These are phyloP conservation scores for Hemicordylus capensis DNA, from an alignment of 2,113 vertebrate species.

Conservation along the genomic window DNA sequence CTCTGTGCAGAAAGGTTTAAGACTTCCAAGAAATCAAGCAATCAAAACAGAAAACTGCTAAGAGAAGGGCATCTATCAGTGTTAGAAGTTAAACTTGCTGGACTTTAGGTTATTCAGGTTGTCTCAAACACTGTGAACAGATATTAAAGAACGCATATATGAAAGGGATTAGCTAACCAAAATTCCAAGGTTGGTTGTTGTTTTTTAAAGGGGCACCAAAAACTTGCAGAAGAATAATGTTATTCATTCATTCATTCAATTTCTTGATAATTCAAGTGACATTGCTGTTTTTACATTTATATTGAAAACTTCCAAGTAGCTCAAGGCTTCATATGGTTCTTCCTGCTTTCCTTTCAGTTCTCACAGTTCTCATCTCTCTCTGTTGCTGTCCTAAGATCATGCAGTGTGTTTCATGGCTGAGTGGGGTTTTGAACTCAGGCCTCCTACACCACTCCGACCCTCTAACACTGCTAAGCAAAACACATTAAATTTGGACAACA, in stretches of 20 bases:
- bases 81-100: not conserved
- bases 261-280: too few relatives aligned
- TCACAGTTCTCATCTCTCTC: too few relatives aligned
- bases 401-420: not conserved
- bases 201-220: too few relatives aligned
- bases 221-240: too few relatives aligned
- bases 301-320: too few relatives aligned
- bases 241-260: too few relatives aligned
- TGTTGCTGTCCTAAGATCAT: too few relatives aligned
- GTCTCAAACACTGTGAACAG: not conserved
- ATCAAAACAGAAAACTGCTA: not conserved
- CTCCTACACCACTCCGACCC: too few relatives aligned
- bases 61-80: not conserved
- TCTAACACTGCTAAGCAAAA: too few relatives aligned
- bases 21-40: not conserved
- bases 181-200: not conserved
- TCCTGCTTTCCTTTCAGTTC: not conserved
- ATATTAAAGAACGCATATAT: not conserved
- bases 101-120: not conserved
- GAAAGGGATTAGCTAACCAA: not conserved
- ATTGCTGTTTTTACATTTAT: too few relatives aligned
- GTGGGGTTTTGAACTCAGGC: too few relatives aligned
- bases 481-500: not conserved
- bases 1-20: not conserved
- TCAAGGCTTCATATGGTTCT: too few relatives aligned